phyloP scores from a whole-genome alignment of 2,797 vertebrate genomes.

The Erpetoichthys calabaricus region DNA sequence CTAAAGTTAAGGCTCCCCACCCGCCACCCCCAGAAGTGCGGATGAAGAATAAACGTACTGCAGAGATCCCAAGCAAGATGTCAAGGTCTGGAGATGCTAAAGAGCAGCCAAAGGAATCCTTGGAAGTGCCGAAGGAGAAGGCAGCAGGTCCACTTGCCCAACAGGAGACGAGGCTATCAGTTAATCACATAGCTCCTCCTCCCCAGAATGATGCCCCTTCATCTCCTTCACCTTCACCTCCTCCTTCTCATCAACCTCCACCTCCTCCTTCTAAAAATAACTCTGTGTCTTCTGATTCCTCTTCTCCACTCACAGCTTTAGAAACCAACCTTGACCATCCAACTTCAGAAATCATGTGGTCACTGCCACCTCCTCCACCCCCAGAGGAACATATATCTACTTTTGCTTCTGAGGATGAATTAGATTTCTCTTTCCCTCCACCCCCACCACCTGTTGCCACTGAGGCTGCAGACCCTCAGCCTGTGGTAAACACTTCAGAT shows the following conservation, averaged over 20 bases:
- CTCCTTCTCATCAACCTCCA: conserved; percentile 71
- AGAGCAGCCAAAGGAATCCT: conserved; percentile 16
- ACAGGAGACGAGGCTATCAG: rapidly evolving
- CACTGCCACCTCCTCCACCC: conserved; percentile 69
- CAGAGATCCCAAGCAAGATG: background rate
- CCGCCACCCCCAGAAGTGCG: conserved; percentile 69
- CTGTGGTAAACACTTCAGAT: conserved; percentile 3
- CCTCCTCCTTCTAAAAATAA: conserved; percentile 62
- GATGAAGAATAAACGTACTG: conserved; percentile 40
- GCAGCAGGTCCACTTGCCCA: conserved; percentile 14
- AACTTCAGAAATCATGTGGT: conserved; percentile 55
- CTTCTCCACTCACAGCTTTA: conserved; percentile 5
- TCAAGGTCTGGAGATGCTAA: conserved; percentile 1
- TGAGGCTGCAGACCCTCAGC: conserved; percentile 5
- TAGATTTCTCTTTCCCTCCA: conserved; percentile 51
- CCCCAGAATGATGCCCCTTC: background rate
- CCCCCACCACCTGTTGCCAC: conserved; percentile 40
- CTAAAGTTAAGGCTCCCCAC: conserved; percentile 76
- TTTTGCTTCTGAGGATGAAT: conserved; percentile 73
- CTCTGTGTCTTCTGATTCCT: conserved; percentile 27
- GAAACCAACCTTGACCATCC: conserved; percentile 21
- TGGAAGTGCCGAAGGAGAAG: conserved; percentile 11
- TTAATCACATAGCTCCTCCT: conserved; percentile 26
- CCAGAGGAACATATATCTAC: conserved; percentile 59
- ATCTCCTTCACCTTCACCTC: conserved; percentile 64